These are phyloP conservation scores for Asteroscopus sphinx DNA, from an alignment of 2,888 invertebrate species.

Conservation along the genomic window DNA sequence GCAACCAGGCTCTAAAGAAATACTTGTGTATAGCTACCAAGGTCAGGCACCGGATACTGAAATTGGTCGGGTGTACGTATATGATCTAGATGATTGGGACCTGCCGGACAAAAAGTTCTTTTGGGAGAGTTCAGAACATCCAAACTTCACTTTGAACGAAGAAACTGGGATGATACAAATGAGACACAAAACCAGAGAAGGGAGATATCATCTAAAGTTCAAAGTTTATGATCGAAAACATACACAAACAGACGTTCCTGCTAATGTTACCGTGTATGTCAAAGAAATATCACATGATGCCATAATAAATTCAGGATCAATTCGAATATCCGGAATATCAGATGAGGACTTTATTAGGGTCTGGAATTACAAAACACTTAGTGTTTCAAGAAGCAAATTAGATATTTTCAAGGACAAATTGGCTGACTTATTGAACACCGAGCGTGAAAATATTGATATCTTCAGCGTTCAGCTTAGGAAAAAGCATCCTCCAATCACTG, in stretches of 20 bases:
- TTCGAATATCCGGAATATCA: slow-evolving; percentile 97
- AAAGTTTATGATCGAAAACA: slow-evolving; percentile 98
- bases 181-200: slow-evolving; percentile 97
- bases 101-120: slow-evolving; percentile 99
- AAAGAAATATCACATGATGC: slow-evolving; percentile 98
- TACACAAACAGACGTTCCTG: slow-evolving; percentile 98
- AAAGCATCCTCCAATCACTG: slow-evolving; percentile 96
- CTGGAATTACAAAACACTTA: slow-evolving; percentile 97
- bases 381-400: slow-evolving; percentile 95
- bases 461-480: slow-evolving; percentile 98
- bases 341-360: slow-evolving; percentile 99
- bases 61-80: slow-evolving; percentile 98
- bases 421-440: slow-evolving; percentile 95
- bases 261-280: slow-evolving; percentile 98
- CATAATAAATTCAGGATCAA: slow-evolving; percentile 98
- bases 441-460: slow-evolving; percentile 97
- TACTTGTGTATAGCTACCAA: slow-evolving; percentile 99
- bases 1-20: slow-evolving; percentile 99
- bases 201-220: slow-evolving; percentile 94
- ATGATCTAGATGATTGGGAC: slow-evolving; percentile 99
- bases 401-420: slow-evolving; percentile 97
- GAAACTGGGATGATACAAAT: slow-evolving; percentile 98
- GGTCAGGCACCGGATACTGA: slow-evolving; percentile 97
- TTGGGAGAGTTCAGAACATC: slow-evolving; percentile 96
- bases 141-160: slow-evolving; percentile 96